Base-by-base conservation (phyloP, 1,140 invertebrate genomes). In the Tachypleus tridentatus region DNA sequence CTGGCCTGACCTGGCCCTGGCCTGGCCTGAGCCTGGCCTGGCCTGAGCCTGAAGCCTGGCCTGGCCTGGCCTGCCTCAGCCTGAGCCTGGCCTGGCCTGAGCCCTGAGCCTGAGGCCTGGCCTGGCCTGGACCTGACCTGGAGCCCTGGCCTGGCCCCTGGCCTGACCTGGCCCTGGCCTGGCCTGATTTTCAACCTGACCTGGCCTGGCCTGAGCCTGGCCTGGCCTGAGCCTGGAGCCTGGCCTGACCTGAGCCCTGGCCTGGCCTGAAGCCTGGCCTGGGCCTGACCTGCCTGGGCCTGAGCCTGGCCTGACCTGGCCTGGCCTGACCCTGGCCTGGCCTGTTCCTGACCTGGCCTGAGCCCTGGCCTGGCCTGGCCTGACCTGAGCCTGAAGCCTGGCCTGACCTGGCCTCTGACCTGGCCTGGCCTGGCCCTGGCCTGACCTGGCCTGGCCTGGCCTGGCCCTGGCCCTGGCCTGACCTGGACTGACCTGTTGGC, bases 151-250 rank as follows among this genome's bases (percentile, higher is more conserved):
- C n/a, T n/a, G n/a, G n/a, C n/a, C n/a, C n/a, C n/a, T n/a, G n/a
- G n/a, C n/a, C n/a, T n/a, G n/a, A n/a, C n/a, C n/a, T n/a, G n/a
- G n/a, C n/a, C n/a, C n/a, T n/a, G 64, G 69, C 69, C 69, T 70
- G 69, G 69, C 69, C 69, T 70, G 68, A n/a, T n/a, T n/a, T n/a
- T n/a, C n/a, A n/a, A 69, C 69, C 69, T 70, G 69, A 69, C 69
- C 69, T 70, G 69, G 69, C 69, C 69, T 70, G 69, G 66, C 68
- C 67, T 69, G n/a, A 64, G 66, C 69, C 67, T 70, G 69, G 69
- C 69, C 67, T 70, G 69, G 69, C 68, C 69, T n/a, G n/a, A 51
- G 70, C 64, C 68, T 68, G 70, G 69, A n/a, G 69, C 69, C 69
- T 70, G 69, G 69, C 69, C 69, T 70, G 69, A 51, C 69, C 64